Evolutionary conservation across 2,113 vertebrate genomes (phyloP).

Genomic region (Callopanchax toddi): DNA sequence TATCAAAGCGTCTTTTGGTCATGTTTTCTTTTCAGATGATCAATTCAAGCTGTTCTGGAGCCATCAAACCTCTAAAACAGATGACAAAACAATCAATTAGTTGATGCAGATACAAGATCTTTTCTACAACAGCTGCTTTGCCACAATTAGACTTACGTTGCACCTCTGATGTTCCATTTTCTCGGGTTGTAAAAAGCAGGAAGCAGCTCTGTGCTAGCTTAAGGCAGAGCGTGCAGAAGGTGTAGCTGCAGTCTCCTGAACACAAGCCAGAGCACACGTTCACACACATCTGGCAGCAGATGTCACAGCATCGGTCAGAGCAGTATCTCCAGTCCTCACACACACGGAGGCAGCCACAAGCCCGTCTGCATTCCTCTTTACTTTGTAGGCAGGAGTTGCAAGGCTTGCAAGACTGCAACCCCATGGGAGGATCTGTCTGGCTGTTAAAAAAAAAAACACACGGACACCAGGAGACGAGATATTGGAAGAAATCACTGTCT

Average conservation of each 20-base stretch:
- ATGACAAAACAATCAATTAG: not conserved
- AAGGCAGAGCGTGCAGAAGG: constrained; percentile 67
- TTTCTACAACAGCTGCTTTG: constrained; percentile 12
- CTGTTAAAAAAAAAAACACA: constrained; percentile 60
- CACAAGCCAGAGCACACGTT: constrained; percentile 62
- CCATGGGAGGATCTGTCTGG: constrained; percentile 59
- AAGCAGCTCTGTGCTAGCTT: constrained; percentile 40
- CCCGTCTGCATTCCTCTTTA: constrained; percentile 31
- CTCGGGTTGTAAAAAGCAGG: constrained; percentile 21
- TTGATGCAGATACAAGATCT: not conserved
- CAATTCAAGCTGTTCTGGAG: constrained; percentile 1
- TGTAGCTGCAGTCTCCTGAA: constrained; percentile 72
- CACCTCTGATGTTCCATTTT: constrained; percentile 28
- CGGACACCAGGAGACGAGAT: constrained; percentile 33
- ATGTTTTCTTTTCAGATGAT: not conserved
- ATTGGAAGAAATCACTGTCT: constrained; percentile 58
- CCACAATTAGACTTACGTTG: constrained; percentile 48
- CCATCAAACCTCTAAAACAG: constrained; percentile 29
- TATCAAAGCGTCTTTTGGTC: constrained; percentile 3
- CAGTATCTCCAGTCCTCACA: constrained; percentile 49
- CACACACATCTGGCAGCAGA: constrained; percentile 75
- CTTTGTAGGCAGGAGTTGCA: constrained; percentile 51
- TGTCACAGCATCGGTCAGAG: constrained; percentile 73
- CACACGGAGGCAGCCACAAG: constrained; percentile 34
- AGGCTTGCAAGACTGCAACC: constrained; percentile 63